These are phyloP conservation scores for Trachymyrmex cornetzi DNA, from an alignment of 1,140 invertebrate genomes.

Conservation along the genomic window DNA sequence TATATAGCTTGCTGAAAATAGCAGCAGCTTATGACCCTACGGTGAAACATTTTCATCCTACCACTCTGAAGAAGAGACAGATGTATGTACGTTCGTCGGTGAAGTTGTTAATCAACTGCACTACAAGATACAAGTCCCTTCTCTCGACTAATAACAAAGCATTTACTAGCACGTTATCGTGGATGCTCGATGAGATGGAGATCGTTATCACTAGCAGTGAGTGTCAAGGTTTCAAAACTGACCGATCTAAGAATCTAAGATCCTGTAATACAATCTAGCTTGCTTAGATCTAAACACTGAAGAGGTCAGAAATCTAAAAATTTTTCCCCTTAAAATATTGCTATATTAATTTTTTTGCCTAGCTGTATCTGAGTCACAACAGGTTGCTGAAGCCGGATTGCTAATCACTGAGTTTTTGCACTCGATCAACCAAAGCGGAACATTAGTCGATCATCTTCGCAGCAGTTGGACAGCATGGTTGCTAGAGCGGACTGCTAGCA, in stretches of 20 bases:
- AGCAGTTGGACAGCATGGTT: constrained; percentile 84
- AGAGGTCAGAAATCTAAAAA: background rate
- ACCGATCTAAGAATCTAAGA: background rate
- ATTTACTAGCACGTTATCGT: constrained; percentile 87
- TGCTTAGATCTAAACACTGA: background rate
- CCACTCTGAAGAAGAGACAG: constrained; percentile 88
- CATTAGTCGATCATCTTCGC: constrained; percentile 82
- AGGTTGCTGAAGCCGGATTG: constrained; percentile 86
- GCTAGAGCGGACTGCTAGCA: constrained; percentile 83
- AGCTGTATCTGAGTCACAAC: constrained; percentile 86
- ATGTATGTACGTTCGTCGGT: constrained; percentile 88
- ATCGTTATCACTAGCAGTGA: constrained; percentile 87
- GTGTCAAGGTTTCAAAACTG: constrained; percentile 61
- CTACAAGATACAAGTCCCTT: constrained; percentile 87
- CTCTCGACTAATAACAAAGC: constrained; percentile 86
- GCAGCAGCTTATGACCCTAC: constrained; percentile 88
- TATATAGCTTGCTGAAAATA: constrained; percentile 87
- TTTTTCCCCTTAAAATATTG: background rate
- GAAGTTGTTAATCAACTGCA: constrained; percentile 88
- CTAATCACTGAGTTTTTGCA: constrained; percentile 86
- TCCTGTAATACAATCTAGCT: background rate
- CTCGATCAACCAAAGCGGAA: constrained; percentile 85
- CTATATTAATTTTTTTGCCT: constrained; percentile 59
- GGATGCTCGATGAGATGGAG: constrained; percentile 89
- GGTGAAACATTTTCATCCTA: constrained; percentile 85